Evolutionary conservation across 2,797 vertebrate genomes (phyloP).

Genomic region (Microctenopoma lineatum): DNA sequence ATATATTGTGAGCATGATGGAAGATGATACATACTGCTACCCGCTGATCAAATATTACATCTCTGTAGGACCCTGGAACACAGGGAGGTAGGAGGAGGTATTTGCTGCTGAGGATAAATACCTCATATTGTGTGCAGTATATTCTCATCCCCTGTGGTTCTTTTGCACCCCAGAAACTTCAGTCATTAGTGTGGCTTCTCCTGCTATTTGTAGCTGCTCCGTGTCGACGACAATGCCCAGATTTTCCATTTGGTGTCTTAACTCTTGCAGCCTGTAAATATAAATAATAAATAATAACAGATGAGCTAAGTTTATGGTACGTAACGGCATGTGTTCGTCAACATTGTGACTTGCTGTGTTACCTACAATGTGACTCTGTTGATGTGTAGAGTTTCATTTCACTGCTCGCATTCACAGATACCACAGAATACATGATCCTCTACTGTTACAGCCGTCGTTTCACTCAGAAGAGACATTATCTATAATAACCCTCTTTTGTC

Average conservation of each 20-base stretch:
- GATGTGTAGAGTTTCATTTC: constrained; percentile 50
- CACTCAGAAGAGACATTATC: constrained; percentile 14
- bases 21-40: constrained; percentile 27
- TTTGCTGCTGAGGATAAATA: constrained; percentile 38
- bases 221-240: constrained; percentile 32
- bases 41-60: constrained; percentile 53
- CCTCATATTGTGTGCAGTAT: constrained; percentile 28
- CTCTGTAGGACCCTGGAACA: constrained; percentile 52
- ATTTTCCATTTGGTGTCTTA: constrained; percentile 19
- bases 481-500: constrained; percentile 8
- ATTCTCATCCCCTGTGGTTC: constrained; percentile 32
- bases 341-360: constrained; percentile 25
- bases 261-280: constrained; percentile 20
- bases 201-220: constrained; percentile 30
- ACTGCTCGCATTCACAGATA: constrained; percentile 13
- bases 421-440: constrained; percentile 35
- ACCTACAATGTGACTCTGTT: constrained; percentile 54
- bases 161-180: constrained; percentile 24
- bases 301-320: constrained; percentile 34
- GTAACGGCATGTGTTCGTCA: constrained; percentile 8
- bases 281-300: constrained; percentile 6
- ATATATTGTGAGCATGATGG: constrained; percentile 49
- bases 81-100: constrained; percentile 11
- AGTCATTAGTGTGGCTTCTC: constrained; percentile 18
- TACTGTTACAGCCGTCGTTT: constrained; percentile 4